Evolutionary conservation across 2,888 invertebrate species (phyloP).

Genomic region (Myathropa florea): DNA sequence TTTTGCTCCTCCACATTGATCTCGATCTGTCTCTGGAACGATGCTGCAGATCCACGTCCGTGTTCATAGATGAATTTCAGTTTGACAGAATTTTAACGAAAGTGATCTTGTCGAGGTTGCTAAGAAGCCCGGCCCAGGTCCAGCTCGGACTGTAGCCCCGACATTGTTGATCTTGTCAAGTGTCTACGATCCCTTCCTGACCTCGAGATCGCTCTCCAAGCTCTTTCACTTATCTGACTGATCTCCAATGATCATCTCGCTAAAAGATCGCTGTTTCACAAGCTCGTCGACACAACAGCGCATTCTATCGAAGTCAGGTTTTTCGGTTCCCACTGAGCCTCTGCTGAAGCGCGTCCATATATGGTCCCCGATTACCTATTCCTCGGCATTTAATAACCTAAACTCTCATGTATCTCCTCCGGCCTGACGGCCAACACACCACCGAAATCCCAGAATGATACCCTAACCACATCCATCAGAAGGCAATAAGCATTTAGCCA

Average conservation of each 20-base stretch:
- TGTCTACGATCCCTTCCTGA: neutral
- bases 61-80: too few relatives aligned
- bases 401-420: neutral
- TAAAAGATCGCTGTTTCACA: neutral
- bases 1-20: too few relatives aligned
- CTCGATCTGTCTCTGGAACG: too few relatives aligned
- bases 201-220: neutral
- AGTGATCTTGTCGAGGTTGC: too few relatives aligned
- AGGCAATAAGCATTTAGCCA: conserved; percentile 40
- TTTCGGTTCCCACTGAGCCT: neutral
- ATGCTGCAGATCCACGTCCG: too few relatives aligned
- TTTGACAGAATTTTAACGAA: too few relatives aligned
- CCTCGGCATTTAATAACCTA: neutral
- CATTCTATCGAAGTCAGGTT: neutral
- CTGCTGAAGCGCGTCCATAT: neutral
- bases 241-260: neutral
- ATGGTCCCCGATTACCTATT: neutral
- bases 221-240: too few relatives aligned
- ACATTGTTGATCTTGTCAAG: too few relatives aligned
- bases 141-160: too few relatives aligned
- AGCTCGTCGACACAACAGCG: too few relatives aligned
- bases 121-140: too few relatives aligned
- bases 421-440: neutral
- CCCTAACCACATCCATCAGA: conserved; percentile 29
- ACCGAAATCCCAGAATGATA: neutral